Evolutionary conservation across 2,888 invertebrate genomes (phyloP), one percentile per base, ranked within the genome.

Genomic region (Branchellion lobata): DNA sequence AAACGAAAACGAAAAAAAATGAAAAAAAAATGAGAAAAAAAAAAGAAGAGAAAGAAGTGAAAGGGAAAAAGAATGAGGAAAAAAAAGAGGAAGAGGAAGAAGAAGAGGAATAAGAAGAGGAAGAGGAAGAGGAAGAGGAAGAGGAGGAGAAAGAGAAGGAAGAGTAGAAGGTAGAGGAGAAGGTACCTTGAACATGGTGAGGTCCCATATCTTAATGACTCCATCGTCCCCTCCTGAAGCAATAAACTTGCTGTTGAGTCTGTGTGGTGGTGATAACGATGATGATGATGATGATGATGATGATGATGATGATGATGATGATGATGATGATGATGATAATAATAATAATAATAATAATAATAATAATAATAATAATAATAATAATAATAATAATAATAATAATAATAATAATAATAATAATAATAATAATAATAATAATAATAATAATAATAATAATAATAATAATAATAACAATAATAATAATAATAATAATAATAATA

Each of bases 151-250:
- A 40, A 8, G 40, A 14, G 5, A 8, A 14, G 40, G 5, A 14
- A 40, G 5, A 14, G 40, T 40, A 14, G 5, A 8, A 14, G 40
- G 5, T 40, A 40, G 5, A 14, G 40, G 5, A 8, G 40, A 14
- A 71, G 3, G 24, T 3, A 31, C 71, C 34, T 34, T 33, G 36
- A 34, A 65, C 77, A 77, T 77, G 77, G 57, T 90, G 81, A 99
- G 90, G 87, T 99, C 98, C 99, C 99, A 99, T 78, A 99, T 91
- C 86, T 94, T 93, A 40, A 99, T 89, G 79, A 92, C 91, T 1
- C 96, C 96, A 89, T 99, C 99, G 88, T 99, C 99, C 8, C 98
- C 97, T 80, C 99, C 96, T 85, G 95, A 95, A 14, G 92, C 92
- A 84, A 96, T 93, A 84, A 96, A 93, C 33, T 69, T 36, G 1